These are phyloP conservation scores for human (Homo sapiens) DNA, from an alignment of 2,113 vertebrate species.

Conservation along the genomic window DNA sequence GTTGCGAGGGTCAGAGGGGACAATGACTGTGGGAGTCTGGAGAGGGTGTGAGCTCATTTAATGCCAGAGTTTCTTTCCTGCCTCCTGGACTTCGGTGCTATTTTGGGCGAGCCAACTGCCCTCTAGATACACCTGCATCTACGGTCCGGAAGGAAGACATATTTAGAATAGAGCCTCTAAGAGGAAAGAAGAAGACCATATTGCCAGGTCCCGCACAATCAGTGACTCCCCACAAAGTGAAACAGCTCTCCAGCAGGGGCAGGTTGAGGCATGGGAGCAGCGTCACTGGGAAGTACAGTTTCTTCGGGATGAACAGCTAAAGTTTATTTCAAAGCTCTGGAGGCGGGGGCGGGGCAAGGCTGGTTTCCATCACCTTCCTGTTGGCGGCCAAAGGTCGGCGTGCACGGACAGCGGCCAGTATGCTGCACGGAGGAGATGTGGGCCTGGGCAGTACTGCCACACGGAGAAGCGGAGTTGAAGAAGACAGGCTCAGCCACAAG, in stretches of 20 bases:
- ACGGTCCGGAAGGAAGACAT: background rate
- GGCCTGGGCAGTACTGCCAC: background rate
- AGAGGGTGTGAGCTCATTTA: background rate
- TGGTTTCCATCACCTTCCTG: background rate
- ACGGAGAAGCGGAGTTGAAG: background rate
- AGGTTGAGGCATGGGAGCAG: background rate
- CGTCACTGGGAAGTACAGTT: background rate
- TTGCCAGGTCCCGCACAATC: too few relatives aligned
- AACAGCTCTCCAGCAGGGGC: background rate
- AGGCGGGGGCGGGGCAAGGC: background rate
- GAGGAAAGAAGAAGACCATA: background rate
- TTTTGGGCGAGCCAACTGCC: background rate
- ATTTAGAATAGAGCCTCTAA: background rate
- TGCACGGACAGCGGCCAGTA: background rate
- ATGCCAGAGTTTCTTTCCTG: background rate
- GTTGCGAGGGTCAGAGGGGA: background rate
- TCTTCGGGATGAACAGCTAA: background rate
- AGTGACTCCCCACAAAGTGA: background rate
- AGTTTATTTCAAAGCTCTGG: background rate
- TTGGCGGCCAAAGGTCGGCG: background rate
- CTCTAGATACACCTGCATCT: fast-evolving
- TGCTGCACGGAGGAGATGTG: background rate
- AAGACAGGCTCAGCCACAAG: background rate
- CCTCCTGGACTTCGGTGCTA: too few relatives aligned
- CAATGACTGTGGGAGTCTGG: background rate